phyloP scores from a whole-genome alignment of 2,888 invertebrate species.

The Hartigia nigra region DNA sequence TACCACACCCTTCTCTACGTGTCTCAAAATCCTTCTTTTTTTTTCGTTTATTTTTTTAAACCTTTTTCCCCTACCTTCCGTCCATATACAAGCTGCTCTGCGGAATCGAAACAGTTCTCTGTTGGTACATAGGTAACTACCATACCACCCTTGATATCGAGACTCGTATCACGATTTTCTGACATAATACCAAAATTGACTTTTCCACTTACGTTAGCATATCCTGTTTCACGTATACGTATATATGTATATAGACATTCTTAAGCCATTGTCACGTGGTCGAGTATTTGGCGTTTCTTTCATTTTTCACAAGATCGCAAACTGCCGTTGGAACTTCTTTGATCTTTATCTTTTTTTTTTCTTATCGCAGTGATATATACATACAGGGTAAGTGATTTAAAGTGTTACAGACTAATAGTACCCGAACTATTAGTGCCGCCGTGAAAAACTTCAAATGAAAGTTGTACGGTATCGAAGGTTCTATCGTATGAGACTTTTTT shows the following conservation, averaged over 20 bases:
- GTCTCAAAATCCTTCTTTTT: not conserved
- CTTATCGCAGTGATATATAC: no score
- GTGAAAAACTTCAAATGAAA: no score
- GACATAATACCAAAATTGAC: not conserved
- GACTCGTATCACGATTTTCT: not conserved
- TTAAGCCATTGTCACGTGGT: not conserved
- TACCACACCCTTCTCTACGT: not conserved
- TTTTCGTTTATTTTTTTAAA: not conserved
- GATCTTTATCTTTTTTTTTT: not conserved
- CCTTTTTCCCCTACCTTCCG: not conserved
- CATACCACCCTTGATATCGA: not conserved
- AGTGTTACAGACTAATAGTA: no score
- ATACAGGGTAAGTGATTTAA: no score
- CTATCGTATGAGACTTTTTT: no score
- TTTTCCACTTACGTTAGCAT: not conserved
- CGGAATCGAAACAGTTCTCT: not conserved
- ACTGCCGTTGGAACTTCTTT: not conserved
- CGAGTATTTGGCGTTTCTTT: not conserved
- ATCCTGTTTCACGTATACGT: no score
- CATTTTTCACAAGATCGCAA: not conserved
- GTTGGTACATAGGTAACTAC: not conserved
- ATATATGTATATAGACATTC: no score
- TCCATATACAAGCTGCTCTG: not conserved
- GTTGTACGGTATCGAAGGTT: no score
- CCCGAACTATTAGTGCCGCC: no score